A percentile compares a stretch with the other conserved stretches of the same genome.
Conservation (phyloP, 1,140 invertebrate species). For the Heliothis virescens region DNA sequence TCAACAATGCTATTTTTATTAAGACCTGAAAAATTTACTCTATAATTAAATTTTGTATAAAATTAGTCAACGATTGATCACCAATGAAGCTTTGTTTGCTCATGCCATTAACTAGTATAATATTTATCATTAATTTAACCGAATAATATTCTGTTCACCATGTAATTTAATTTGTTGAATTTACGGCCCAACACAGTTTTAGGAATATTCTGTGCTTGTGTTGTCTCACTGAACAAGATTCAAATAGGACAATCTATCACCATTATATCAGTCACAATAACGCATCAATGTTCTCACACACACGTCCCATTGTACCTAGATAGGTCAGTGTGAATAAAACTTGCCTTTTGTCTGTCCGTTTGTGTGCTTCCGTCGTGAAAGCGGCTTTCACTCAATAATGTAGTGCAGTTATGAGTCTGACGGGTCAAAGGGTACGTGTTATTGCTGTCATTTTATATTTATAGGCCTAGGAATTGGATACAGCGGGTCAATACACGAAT, state of each 20-base stretch:
- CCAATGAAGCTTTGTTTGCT: too few relatives aligned
- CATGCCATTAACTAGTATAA: too few relatives aligned
- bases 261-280: neutral
- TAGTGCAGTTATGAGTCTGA: slow-evolving; percentile 59
- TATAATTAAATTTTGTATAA: too few relatives aligned
- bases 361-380: slow-evolving; percentile 67
- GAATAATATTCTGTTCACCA: neutral
- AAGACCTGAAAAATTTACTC: too few relatives aligned
- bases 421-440: slow-evolving; percentile 62
- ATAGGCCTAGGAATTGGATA: neutral
- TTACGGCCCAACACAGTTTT: too few relatives aligned
- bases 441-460: slow-evolving; percentile 5
- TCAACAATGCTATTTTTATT: too few relatives aligned
- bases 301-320: slow-evolving; percentile 18
- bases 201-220: too few relatives aligned
- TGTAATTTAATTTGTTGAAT: neutral
- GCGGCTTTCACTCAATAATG: slow-evolving; percentile 66
- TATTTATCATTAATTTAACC: too few relatives aligned
- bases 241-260: neutral
- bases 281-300: slow-evolving; percentile 15
- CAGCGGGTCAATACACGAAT: too few relatives aligned
- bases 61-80: too few relatives aligned
- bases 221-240: neutral
- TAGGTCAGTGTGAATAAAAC: slow-evolving; percentile 63
- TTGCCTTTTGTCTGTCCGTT: slow-evolving; percentile 62